These are phyloP conservation scores for Melanotus villosus DNA, from an alignment of 2,888 invertebrate genomes.

Conservation along the genomic window DNA sequence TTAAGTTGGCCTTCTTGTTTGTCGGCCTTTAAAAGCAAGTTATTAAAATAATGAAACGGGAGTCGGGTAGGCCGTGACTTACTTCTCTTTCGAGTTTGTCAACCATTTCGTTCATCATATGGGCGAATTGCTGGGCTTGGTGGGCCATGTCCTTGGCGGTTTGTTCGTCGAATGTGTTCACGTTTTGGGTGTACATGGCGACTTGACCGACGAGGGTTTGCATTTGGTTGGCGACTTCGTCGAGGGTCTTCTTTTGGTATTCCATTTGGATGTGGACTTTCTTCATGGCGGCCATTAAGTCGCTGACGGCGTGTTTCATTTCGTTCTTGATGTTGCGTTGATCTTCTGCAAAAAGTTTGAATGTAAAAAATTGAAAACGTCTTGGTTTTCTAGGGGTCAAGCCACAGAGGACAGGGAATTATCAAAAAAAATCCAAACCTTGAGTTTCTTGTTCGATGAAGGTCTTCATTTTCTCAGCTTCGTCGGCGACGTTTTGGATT, in stretches of 20 bases:
- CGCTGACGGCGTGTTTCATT: not conserved
- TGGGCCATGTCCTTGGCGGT: not conserved
- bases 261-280: not conserved
- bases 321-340: not conserved
- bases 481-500: not conserved
- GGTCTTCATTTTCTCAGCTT: not conserved
- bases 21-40: not conserved
- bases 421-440: not conserved
- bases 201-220: not conserved
- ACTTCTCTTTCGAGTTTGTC: slow-evolving; percentile 2
- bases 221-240: not conserved
- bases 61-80: not conserved
- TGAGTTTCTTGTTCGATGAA: not conserved
- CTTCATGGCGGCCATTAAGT: not conserved
- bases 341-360: not conserved
- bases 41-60: not conserved
- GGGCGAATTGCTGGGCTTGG: not conserved
- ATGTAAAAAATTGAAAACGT: too few species aligned
- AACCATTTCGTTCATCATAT: not conserved
- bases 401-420: not conserved
- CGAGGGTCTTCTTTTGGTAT: not conserved
- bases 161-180: not conserved
- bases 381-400: too few species aligned
- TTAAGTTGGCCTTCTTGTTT: not conserved
- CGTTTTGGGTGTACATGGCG: not conserved